Conservation (phyloP, 2,888 invertebrate species). For the Hypolimnas misippus region DNA sequence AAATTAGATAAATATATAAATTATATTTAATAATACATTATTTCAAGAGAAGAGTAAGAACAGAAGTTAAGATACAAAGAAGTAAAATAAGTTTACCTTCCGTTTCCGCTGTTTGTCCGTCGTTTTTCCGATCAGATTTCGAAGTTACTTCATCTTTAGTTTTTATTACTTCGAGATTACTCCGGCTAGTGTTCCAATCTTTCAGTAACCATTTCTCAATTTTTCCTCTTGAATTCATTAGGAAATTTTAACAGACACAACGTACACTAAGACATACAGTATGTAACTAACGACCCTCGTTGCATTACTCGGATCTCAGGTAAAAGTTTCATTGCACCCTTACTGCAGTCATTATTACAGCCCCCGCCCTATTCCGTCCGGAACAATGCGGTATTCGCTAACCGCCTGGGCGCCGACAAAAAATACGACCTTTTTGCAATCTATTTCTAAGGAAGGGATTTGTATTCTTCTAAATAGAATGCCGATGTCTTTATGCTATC, state of each 20-base stretch:
- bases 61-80: no score
- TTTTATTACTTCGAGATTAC: conserved; percentile 28
- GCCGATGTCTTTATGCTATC: conserved; percentile 33
- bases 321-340: conserved; percentile 78
- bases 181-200: conserved; percentile 55
- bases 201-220: conserved; percentile 65
- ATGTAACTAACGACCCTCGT: conserved; percentile 35
- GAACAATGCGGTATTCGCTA: conserved; percentile 76
- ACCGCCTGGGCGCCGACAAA: conserved; percentile 60
- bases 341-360: conserved; percentile 65
- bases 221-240: conserved; percentile 50
- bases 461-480: conserved; percentile 53
- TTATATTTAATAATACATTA: no score
- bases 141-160: conserved; percentile 32
- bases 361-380: conserved; percentile 59
- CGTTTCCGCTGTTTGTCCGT: conserved; percentile 20
- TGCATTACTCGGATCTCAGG: conserved; percentile 54
- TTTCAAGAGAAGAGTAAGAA: no score
- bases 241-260: conserved; percentile 19
- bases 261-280: conserved; percentile 30
- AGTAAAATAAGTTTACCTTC: conserved; percentile 24
- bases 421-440: conserved; percentile 74
- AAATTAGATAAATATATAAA: background rate
- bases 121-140: conserved; percentile 21
- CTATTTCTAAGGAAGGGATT: conserved; percentile 62